A percentile compares a stretch with the other conserved stretches of the same genome.
phyloP scores from a whole-genome alignment of 2,888 invertebrate genomes.

The Brassicogethes aeneus region DNA sequence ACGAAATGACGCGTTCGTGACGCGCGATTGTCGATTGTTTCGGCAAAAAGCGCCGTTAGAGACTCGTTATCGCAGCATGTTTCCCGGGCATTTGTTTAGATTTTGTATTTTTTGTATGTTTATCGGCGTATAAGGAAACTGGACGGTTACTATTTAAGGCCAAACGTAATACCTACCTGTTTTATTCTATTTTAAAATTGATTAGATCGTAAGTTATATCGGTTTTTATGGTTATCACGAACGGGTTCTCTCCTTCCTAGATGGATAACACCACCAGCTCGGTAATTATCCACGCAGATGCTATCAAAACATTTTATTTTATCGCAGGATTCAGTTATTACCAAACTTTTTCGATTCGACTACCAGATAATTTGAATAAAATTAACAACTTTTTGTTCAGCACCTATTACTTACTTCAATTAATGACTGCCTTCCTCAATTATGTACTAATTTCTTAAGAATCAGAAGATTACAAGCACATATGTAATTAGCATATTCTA shows the following conservation, averaged over 20 bases:
- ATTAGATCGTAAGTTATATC: constrained; percentile 8
- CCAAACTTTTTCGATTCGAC: too few species aligned
- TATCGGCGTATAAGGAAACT: constrained; percentile 22
- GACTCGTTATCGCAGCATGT: constrained; percentile 14
- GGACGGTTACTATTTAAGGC: constrained; percentile 16
- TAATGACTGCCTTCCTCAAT: too few species aligned
- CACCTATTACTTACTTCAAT: too few species aligned
- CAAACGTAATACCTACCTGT: constrained; percentile 10
- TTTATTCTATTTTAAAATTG: constrained; percentile 11
- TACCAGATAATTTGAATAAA: too few species aligned
- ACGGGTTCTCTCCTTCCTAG: constrained; percentile 4
- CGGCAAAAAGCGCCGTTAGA: constrained; percentile 4
- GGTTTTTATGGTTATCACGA: constrained; percentile 5
- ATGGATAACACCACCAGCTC: too few species aligned
- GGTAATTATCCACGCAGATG: constrained; percentile 7
- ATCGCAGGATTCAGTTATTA: too few species aligned
- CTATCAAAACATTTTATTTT: too few species aligned
- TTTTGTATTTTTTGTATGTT: constrained; percentile 14
- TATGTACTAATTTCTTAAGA: too few species aligned
- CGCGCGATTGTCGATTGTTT: not conserved
- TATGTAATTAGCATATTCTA: too few species aligned
- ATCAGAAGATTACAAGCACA: too few species aligned
- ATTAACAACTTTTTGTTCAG: too few species aligned
- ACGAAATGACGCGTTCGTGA: constrained; percentile 4
- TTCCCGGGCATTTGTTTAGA: constrained; percentile 15